Percentiles rank a stretch among this genome's conserved stretches.
These are phyloP conservation scores for Metacarcinus magister DNA, from an alignment of 2,888 invertebrate genomes.

Conservation along the genomic window DNA sequence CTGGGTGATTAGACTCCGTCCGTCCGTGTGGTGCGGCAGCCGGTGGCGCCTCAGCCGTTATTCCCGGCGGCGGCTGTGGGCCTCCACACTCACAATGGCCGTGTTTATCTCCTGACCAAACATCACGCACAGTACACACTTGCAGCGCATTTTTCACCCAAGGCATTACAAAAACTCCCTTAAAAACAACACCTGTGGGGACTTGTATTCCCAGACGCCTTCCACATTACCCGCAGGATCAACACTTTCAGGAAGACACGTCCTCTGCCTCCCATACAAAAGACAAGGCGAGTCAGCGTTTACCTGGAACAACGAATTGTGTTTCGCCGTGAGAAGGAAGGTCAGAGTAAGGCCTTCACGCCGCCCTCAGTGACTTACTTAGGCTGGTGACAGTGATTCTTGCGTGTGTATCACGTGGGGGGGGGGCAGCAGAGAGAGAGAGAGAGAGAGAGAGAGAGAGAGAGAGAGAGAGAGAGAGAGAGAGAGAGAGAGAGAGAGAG, in stretches of 20 bases:
- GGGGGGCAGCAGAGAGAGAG: neutral
- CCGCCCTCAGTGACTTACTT: too few relatives aligned
- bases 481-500: conserved; percentile 26
- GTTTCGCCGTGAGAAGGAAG: neutral
- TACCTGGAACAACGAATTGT: neutral
- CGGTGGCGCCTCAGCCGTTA: conserved; percentile 50
- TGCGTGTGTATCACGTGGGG: too few relatives aligned
- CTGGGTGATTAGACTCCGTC: conserved; percentile 16
- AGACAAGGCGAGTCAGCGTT: conserved; percentile 37
- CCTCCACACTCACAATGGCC: conserved; percentile 29
- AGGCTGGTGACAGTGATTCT: too few relatives aligned
- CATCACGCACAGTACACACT: conserved; percentile 63
- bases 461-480: conserved; percentile 26
- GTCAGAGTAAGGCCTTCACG: neutral
- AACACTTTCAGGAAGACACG: neutral
- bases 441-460: neutral
- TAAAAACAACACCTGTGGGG: conserved; percentile 54
- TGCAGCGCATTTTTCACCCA: conserved; percentile 11
- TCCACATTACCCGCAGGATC: neutral
- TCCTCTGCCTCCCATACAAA: neutral
- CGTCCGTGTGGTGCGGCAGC: conserved; percentile 1
- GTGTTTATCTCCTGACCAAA: conserved; percentile 59
- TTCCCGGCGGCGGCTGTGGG: neutral
- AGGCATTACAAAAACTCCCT: conserved; percentile 27
- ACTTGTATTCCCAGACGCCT: neutral